phyloP scores from a whole-genome alignment of 2,113 vertebrate species.

The Malurus melanocephalus region DNA sequence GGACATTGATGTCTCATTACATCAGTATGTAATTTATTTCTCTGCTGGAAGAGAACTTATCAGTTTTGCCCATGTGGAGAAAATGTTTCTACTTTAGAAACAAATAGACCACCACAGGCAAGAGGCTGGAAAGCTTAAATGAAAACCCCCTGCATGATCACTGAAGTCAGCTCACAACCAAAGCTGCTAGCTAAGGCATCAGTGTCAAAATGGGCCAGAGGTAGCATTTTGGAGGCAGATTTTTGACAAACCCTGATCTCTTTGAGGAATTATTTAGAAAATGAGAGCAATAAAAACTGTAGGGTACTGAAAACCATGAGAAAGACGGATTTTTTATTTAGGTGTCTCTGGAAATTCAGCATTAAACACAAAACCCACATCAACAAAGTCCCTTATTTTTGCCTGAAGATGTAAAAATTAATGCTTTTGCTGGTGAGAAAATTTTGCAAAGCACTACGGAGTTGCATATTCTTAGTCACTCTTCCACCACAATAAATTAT shows the following conservation, averaged over 20 bases:
- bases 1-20: constrained; percentile 73
- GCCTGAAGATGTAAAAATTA: not conserved
- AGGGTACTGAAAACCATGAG: not conserved
- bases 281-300: not conserved
- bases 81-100: constrained; percentile 71
- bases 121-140: constrained; percentile 70
- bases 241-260: not conserved
- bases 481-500: not conserved
- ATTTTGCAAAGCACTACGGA: not conserved
- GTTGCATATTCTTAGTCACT: not conserved
- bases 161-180: constrained; percentile 6
- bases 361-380: not conserved
- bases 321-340: not conserved
- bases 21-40: constrained; percentile 78
- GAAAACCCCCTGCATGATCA: constrained; percentile 55
- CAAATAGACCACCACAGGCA: constrained; percentile 67
- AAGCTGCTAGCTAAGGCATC: not conserved
- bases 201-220: not conserved
- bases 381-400: not conserved
- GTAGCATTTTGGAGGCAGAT: not conserved
- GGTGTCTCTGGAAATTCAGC: not conserved
- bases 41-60: constrained; percentile 73
- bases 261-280: not conserved
- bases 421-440: not conserved
- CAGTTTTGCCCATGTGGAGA: constrained; percentile 74